A percentile compares a stretch with the other conserved stretches of the same genome.
Evolutionary conservation across 2,888 invertebrate genomes (phyloP).

Genomic region (Oscheius sp.): DNA sequence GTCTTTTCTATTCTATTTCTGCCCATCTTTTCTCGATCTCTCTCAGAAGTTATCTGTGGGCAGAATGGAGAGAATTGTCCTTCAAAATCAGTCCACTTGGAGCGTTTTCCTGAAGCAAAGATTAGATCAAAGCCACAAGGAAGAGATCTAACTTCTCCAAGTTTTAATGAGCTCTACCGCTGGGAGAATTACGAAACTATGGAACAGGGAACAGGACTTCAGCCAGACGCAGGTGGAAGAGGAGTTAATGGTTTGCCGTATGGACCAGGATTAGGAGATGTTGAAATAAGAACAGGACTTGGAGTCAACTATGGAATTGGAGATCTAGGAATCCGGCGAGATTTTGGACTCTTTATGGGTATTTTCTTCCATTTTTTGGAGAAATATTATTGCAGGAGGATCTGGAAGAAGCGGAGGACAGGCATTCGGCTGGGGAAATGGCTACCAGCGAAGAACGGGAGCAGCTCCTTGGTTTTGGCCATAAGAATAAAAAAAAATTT

Average conservation of each 20-base stretch:
- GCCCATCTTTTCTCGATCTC: background rate
- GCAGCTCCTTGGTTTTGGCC: constrained; percentile 30
- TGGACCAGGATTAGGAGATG: constrained; percentile 53
- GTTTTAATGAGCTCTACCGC: constrained; percentile 29
- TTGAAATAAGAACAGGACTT: constrained; percentile 49
- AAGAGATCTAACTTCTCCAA: constrained; percentile 9
- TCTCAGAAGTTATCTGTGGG: constrained; percentile 14
- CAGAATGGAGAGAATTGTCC: background rate
- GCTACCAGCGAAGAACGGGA: constrained; percentile 25
- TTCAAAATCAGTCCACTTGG: background rate
- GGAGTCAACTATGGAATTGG: constrained; percentile 51
- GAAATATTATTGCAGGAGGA: constrained; percentile 36
- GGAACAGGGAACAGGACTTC: constrained; percentile 45
- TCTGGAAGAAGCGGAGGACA: constrained; percentile 53
- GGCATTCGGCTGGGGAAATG: constrained; percentile 59
- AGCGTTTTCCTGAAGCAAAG: background rate
- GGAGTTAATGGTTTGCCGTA: constrained; percentile 20
- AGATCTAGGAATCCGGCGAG: constrained; percentile 42
- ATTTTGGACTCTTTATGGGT: constrained; percentile 56
- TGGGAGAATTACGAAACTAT: constrained; percentile 48
- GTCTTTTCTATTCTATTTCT: background rate
- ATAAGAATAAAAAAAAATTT: background rate
- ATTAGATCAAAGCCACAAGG: background rate
- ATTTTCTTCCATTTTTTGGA: background rate
- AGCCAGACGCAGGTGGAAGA: constrained; percentile 11